These are phyloP conservation scores for Philopedon plagiatum DNA, from an alignment of 2,888 invertebrate species.

Conservation along the genomic window DNA sequence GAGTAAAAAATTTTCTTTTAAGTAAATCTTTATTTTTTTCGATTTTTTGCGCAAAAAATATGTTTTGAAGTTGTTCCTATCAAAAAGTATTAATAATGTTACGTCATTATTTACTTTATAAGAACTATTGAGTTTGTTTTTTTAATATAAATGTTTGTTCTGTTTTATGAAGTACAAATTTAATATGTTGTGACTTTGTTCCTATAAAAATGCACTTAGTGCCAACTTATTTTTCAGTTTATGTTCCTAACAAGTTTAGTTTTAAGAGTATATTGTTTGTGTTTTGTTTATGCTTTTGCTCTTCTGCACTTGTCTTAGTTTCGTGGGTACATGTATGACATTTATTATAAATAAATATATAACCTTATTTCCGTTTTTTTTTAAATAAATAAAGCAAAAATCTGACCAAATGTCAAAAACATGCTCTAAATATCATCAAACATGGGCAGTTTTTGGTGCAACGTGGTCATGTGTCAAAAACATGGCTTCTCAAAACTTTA, in stretches of 20 bases:
- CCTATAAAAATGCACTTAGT: too few relatives aligned
- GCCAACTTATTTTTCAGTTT: too few relatives aligned
- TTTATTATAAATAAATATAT: too few relatives aligned
- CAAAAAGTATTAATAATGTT: too few relatives aligned
- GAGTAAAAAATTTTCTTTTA: background rate
- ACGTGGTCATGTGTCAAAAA: slow-evolving; percentile 13
- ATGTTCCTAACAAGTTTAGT: background rate
- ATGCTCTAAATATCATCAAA: slow-evolving; percentile 10
- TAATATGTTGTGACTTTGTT: too few relatives aligned
- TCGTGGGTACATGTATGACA: too few relatives aligned
- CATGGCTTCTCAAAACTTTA: background rate
- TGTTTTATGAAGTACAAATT: too few relatives aligned
- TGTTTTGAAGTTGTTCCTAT: background rate
- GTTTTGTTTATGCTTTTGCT: background rate
- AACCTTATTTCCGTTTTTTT: background rate
- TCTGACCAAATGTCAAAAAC: slow-evolving; percentile 2
- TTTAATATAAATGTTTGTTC: too few relatives aligned
- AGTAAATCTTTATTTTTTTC: background rate
- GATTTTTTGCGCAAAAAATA: background rate
- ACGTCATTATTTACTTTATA: too few relatives aligned
- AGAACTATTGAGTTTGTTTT: too few relatives aligned
- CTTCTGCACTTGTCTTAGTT: background rate
- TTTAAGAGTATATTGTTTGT: background rate
- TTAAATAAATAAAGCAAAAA: slow-evolving; percentile 6
- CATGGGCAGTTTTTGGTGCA: slow-evolving; percentile 3